Base-by-base conservation (phyloP, 2,888 invertebrate genomes). In the Ormia ochracea region DNA sequence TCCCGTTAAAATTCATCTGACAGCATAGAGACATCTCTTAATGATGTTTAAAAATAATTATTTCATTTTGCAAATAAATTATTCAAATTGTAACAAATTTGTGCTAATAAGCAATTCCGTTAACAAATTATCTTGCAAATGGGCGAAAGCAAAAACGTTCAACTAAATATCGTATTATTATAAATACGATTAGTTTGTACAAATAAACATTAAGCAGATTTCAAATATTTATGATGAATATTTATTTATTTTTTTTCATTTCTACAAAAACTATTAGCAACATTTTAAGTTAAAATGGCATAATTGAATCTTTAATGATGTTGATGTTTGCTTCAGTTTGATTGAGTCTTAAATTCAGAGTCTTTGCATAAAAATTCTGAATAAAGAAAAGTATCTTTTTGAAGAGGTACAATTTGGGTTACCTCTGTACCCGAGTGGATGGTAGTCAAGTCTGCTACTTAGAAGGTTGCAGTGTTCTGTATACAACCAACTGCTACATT, bases 181-280 rank as follows among this genome's bases (percentile, higher is more conserved):
- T 66, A 31, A 41, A 74, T 48, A 41, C 58, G 65, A 66, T 74
- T 58, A 66, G 54, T 45, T 73, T 33, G 10, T 19, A 50, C 38
- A 56, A 63, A 69, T 38, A 69, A 66, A 66, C 58, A 58, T 66
- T 58, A 58, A 74, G 66, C 23, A 10, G 38, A 43, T 38, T 74
- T 58, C 59, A 74, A 66, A 41, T 52, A 59, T 59, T 74, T 65
- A 21, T 43, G 36, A 10, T 65, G 65, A 48, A 38, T 66, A 21
- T 31, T 56, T 48, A 58, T 38, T 38, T 58, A 31, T 38, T 17
- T 6, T 17, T 17, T 7, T 41, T 17, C 7, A 41, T 7, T 41
- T 38, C 12, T 45, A 43, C 31, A 28, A 48, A 26, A 58, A 17
- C 36, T n/a, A 50, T 66, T 17, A 43, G 23, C 21, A 68, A 54